Conservation (phyloP, 2,113 vertebrate species). For the Pardalotus punctatus region DNA sequence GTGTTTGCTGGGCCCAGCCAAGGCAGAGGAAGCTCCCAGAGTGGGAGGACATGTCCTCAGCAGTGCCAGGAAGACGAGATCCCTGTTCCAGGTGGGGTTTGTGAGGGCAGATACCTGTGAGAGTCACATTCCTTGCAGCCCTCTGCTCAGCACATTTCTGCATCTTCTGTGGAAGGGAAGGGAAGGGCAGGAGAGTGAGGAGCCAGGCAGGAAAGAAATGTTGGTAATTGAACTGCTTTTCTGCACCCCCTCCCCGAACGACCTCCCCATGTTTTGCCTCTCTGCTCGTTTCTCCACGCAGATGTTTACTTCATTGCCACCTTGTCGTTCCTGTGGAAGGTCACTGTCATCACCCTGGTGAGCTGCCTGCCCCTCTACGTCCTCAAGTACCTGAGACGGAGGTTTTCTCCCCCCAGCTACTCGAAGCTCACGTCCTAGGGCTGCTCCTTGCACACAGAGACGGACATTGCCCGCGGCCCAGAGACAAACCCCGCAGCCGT, state of each 20-base stretch:
- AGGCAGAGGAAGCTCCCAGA: neutral
- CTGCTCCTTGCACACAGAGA: neutral
- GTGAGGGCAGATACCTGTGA: neutral
- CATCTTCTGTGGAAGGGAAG: neutral
- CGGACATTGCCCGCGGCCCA: neutral
- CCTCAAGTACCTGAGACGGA: constrained; percentile 93
- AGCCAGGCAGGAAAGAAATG: neutral
- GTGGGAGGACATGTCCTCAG: neutral
- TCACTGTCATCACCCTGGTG: constrained; percentile 93
- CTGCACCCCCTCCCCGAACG: neutral
- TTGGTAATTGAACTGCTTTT: neutral
- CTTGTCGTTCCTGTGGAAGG: constrained; percentile 96
- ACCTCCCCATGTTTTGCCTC: neutral
- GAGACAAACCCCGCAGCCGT: constrained; percentile 13
- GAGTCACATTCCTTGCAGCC: neutral
- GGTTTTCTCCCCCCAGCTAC: constrained; percentile 96
- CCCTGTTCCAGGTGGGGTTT: neutral
- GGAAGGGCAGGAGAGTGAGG: neutral
- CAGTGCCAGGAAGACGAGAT: neutral
- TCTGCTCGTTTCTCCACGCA: constrained; percentile 44
- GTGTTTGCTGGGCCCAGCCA: neutral
- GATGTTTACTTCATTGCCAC: constrained; percentile 96
- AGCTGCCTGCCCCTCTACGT: constrained; percentile 97
- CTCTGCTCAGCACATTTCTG: neutral
- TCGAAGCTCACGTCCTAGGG: constrained; percentile 93